Percentiles rank a stretch among this genome's conserved stretches.
Conservation (phyloP, 2,888 invertebrate species). For the Agrilus cyanescens region DNA sequence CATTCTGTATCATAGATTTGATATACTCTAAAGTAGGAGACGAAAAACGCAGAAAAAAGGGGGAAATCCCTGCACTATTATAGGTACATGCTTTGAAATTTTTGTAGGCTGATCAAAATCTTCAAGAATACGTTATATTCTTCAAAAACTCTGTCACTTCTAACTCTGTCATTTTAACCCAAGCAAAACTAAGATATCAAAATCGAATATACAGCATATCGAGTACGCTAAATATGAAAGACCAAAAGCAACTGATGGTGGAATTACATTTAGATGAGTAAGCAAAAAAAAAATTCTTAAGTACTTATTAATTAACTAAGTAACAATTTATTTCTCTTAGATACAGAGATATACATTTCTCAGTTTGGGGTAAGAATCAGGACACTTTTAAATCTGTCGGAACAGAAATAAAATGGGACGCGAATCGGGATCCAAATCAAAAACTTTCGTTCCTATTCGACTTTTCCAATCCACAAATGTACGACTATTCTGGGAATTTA, state of each 20-base stretch:
- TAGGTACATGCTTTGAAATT: too few relatives aligned
- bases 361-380: constrained; percentile 48
- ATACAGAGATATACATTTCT: constrained; percentile 61
- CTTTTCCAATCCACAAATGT: constrained; percentile 45
- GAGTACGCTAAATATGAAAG: constrained; percentile 51
- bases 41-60: too few relatives aligned
- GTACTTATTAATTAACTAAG: constrained; percentile 4
- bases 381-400: constrained; percentile 48
- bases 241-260: constrained; percentile 51
- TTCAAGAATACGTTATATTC: constrained; percentile 53
- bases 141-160: constrained; percentile 50
- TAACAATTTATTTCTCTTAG: constrained; percentile 39
- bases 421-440: constrained; percentile 69
- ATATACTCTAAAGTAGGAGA: too few relatives aligned
- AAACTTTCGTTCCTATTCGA: constrained; percentile 52
- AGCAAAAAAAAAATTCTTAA: constrained; percentile 26
- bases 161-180: constrained; percentile 48
- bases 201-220: constrained; percentile 57
- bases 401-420: constrained; percentile 73
- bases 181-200: constrained; percentile 54
- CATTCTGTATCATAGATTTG: too few relatives aligned
- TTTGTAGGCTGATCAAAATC: constrained; percentile 48
- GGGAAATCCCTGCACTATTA: too few relatives aligned
- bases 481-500: constrained; percentile 51
- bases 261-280: constrained; percentile 71